Conservation (phyloP, 2,888 invertebrate genomes). For the Platycheirus albimanus region DNA sequence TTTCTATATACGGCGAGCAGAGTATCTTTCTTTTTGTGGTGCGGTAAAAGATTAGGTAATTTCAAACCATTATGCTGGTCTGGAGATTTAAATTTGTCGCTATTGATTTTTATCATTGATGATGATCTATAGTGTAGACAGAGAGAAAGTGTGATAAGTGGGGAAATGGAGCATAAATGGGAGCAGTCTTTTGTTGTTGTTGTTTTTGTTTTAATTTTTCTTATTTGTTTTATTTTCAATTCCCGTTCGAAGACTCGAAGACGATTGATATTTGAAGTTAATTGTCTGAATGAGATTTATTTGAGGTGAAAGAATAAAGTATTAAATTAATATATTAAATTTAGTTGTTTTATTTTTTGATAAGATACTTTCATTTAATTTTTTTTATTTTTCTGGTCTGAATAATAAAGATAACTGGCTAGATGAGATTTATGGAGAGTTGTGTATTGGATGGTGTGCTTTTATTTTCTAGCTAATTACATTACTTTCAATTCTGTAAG, state of each 20-base stretch:
- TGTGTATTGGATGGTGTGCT: too few relatives aligned
- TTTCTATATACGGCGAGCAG: background rate
- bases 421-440: too few relatives aligned
- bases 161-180: constrained; percentile 62
- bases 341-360: background rate
- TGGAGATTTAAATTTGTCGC: constrained; percentile 26
- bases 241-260: constrained; percentile 57
- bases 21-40: background rate
- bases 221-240: constrained; percentile 57
- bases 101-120: constrained; percentile 38
- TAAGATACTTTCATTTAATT: background rate
- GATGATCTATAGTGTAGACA: constrained; percentile 36
- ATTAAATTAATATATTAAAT: background rate
- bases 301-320: constrained; percentile 44
- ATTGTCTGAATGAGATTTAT: constrained; percentile 40
- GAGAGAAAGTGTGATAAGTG: constrained; percentile 67
- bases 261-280: constrained; percentile 53
- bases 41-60: constrained; percentile 54
- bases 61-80: constrained; percentile 46
- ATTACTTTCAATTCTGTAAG: too few relatives aligned
- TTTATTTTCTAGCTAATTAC: too few relatives aligned
- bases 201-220: background rate
- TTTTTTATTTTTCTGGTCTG: too few relatives aligned
- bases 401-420: too few relatives aligned
- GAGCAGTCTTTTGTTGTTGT: constrained; percentile 22